A percentile compares a stretch with the other conserved stretches of the same genome.
Evolutionary conservation across 1,140 invertebrate genomes (phyloP).

Genomic region (Bombyx mandarina): DNA sequence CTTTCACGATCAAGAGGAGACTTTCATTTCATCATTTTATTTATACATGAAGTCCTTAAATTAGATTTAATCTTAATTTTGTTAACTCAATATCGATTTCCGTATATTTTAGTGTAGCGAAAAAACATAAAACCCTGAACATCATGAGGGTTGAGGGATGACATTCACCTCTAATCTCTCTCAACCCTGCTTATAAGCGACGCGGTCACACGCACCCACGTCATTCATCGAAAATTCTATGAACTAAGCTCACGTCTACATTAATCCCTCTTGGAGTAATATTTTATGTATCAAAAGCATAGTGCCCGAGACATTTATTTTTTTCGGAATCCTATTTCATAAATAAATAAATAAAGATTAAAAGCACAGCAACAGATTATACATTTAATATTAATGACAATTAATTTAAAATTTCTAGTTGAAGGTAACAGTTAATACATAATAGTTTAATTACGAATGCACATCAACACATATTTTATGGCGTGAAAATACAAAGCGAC

Average conservation of each 20-base stretch:
- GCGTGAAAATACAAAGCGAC: no score
- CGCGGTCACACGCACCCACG: conserved; percentile 29
- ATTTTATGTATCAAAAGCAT: conserved; percentile 19
- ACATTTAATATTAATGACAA: no score
- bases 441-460: no score
- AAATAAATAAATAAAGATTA: not conserved
- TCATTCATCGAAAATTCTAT: conserved; percentile 25
- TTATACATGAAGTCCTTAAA: no score
- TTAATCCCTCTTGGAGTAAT: conserved; percentile 29
- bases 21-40: no score
- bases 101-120: no score
- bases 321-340: conserved; percentile 12
- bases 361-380: no score
- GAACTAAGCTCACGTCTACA: conserved; percentile 27
- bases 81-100: no score
- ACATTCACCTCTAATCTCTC: conserved; percentile 29
- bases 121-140: conserved; percentile 9
- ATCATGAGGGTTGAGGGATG: conserved; percentile 22
- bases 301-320: conserved; percentile 33
- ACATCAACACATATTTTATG: no score
- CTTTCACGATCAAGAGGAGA: not conserved
- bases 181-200: conserved; percentile 16
- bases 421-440: no score
- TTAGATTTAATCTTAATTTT: no score
- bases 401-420: no score